Base-by-base conservation (phyloP, 1,140 invertebrate species). In the Oryzaephilus surinamensis region DNA sequence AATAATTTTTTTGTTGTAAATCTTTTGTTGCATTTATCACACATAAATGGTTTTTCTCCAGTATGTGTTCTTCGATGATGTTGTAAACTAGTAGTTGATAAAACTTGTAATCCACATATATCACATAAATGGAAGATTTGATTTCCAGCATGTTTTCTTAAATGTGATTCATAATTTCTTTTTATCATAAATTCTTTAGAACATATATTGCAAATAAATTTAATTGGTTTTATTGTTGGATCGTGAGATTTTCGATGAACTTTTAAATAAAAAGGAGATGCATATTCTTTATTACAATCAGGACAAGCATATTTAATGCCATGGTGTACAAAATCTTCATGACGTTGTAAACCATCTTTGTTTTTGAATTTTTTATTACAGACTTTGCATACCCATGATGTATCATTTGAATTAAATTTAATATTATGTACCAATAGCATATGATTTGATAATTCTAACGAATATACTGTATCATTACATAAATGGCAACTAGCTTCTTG, bases 131-230 rank as follows among this genome's bases (percentile, higher is more conserved):
- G 12, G 11, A 6, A 7, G 17, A 23, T 6, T 7, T 26, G n/a
- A 12, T 31, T 26, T n/a, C 41, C 26, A 13, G 12, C 17, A 30
- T 43, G 41, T 15, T 13, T 18, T 16, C 21, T 18, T 35, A 31
- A 30, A 85, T 72, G 32, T 79, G 84, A 64, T 69, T 46, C 76
- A n/a, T 28, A 37, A 11, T 12, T 16, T 28, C n/a, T 15, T 19
- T 29, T 16, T 5, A n/a, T 14, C 3, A 6, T 11, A 7, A 28
- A 18, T 6, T 28, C 35, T 12, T 37, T 37, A 14, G 10, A 17
- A 21, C 36, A 38, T n/a, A 28, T 27, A 8, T 38, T 8, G 21
- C 36, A 38, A 4, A 6, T 19, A 20, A 14, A 38, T 6, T 12
- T 20, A 6, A 8, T 36, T 2, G 6, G 8, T 1, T n/a, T 27